A percentile compares a stretch with the other conserved stretches of the same genome.
phyloP scores from a whole-genome alignment of 2,888 invertebrate species.

The Drosophila austrosaltans region DNA sequence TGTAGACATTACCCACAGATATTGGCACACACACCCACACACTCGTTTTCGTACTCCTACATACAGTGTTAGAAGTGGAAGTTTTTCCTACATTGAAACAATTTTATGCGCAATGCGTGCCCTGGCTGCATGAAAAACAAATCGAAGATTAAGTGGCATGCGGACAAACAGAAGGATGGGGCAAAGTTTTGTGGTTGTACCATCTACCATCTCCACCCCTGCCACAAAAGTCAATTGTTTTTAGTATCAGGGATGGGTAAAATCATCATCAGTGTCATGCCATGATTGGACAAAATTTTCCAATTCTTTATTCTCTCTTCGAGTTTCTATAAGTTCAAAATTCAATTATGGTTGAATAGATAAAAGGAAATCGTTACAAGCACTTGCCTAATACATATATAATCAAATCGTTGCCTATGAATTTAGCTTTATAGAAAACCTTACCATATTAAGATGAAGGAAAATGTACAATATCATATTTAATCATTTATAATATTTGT shows the following conservation, averaged over 20 bases:
- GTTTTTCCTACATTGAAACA: conserved; percentile 66
- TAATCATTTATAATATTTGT: no score
- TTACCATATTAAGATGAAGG: no score
- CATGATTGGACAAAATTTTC: conserved; percentile 31
- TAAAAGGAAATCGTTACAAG: not conserved
- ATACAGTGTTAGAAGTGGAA: conserved; percentile 53
- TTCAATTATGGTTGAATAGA: not conserved
- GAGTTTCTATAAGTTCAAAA: not conserved
- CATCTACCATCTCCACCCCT: not conserved
- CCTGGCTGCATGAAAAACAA: conserved; percentile 72
- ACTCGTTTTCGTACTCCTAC: conserved; percentile 16
- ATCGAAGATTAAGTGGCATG: conserved; percentile 70
- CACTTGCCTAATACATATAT: not conserved
- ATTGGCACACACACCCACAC: conserved; percentile 9
- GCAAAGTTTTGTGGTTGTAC: conserved; percentile 10
- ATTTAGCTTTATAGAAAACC: no score
- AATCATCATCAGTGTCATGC: conserved; percentile 36
- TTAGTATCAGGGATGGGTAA: conserved; percentile 30
- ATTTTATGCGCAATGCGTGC: conserved; percentile 76
- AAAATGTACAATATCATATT: no score
- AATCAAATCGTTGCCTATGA: no score
- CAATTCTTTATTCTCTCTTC: not conserved
- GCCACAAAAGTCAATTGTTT: conserved; percentile 45
- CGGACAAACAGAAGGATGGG: conserved; percentile 27
- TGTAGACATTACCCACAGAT: conserved; percentile 55